A percentile compares a stretch with the other conserved stretches of the same genome.
These are phyloP conservation scores for Herpailurus yagouaroundi DNA, from an alignment of 2,113 vertebrate genomes.

Conservation along the genomic window DNA sequence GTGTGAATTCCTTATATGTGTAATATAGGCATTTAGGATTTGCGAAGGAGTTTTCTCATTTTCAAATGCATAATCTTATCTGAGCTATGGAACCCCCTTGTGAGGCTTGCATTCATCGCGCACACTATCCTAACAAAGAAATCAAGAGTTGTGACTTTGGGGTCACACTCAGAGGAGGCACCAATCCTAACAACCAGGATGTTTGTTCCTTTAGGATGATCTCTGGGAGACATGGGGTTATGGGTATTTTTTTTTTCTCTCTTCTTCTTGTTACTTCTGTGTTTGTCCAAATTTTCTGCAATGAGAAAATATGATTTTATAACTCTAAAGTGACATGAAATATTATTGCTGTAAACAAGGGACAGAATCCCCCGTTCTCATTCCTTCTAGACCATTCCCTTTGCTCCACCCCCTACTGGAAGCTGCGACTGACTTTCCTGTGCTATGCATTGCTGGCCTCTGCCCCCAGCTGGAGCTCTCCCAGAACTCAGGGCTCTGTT, in stretches of 20 bases:
- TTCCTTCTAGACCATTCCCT: neutral
- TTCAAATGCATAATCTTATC: neutral
- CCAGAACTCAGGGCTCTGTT: neutral
- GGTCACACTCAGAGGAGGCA: neutral
- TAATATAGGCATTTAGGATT: too few species aligned
- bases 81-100: neutral
- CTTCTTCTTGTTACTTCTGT: neutral
- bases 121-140: neutral
- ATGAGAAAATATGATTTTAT: neutral
- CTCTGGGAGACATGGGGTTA: neutral
- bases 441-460: accelerated
- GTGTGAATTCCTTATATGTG: neutral
- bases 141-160: neutral
- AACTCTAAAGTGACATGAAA: neutral
- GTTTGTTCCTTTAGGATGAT: neutral
- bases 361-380: neutral
- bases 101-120: neutral
- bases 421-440: too few species aligned
- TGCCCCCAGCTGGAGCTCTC: neutral
- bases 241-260: neutral
- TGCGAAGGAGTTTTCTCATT: neutral
- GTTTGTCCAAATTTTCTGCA: neutral
- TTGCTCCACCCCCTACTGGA: neutral
- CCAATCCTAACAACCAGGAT: accelerated
- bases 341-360: neutral